Conservation (phyloP, 2,113 vertebrate genomes). For the Sitta europaea region DNA sequence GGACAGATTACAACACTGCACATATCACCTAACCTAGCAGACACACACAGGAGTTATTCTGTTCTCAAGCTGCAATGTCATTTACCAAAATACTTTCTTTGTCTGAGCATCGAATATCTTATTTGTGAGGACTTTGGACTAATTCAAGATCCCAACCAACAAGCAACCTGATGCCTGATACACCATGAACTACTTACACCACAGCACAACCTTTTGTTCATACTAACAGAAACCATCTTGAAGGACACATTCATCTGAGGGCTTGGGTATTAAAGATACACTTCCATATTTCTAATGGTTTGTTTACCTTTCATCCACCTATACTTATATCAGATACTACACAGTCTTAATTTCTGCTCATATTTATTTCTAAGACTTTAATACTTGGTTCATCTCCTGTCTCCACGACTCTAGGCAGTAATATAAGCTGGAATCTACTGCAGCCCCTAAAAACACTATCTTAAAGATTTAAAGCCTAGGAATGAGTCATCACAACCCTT, state of each 20-base stretch:
- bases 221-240: neutral
- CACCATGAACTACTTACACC: neutral
- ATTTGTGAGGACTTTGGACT: neutral
- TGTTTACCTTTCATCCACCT: neutral
- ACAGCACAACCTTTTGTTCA: neutral
- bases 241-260: neutral
- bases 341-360: neutral
- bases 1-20: neutral
- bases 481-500: neutral
- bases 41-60: neutral
- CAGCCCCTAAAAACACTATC: neutral
- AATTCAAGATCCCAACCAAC: neutral
- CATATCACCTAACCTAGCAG: neutral
- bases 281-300: neutral
- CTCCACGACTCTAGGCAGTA: neutral
- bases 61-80: neutral
- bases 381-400: neutral
- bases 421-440: neutral
- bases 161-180: neutral
- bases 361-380: neutral
- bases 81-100: constrained; percentile 8
- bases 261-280: neutral
- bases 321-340: neutral
- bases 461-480: neutral
- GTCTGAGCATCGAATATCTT: neutral